Evolutionary conservation across 35 echinoderm and acorn worm genomes (phyloP), one percentile per base, ranked within the genome.

Genomic region (Patiria miniata): DNA sequence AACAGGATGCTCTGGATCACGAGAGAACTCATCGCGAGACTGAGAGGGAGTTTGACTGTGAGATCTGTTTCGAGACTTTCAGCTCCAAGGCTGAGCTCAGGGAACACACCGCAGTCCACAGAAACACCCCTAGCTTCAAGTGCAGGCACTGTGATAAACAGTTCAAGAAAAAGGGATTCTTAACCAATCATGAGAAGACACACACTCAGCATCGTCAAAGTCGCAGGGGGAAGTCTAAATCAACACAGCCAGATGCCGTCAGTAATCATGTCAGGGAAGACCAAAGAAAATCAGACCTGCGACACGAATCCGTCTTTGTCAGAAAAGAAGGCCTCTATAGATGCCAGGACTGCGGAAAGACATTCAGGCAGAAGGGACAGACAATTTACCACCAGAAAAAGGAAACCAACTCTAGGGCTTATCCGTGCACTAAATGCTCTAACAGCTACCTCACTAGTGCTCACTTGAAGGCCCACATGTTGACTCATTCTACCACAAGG

Each of bases 301-400:
- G 34, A 73, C 65, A 73, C 9, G 65, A 73, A 23, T 73, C 65
- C 9, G 65, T 73, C 34, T 73, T 73, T 30, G 8, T 73, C 29
- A 34, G 29, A 73, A 14, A 26, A 34, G 65, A 73, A 34, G 65
- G 65, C 14, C 10, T 73, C 65, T 73, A 73, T 23, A 73, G 34
- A 73, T 73, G 65, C 65, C 22, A 73, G 34, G 65, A 73, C 65
- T 73, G 65, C 34, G 65, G 65, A 34, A 73, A 73, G 65, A 73
- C 65, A 23, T 73, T 73, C 34, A 73, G 29, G 65, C 65, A 73
- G 65, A 73, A 73, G 65, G 65, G 65, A 9, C 65, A 73, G 29
- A 73, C 65, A 6, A 73, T 73, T 23, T 32, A 73, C 65, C 65
- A 73, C 65, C 65, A 73, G 34, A 73, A 23, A 30, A 73, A 73